Base-by-base conservation (phyloP, 2,113 vertebrate genomes). In the Odontesthes bonariensis region DNA sequence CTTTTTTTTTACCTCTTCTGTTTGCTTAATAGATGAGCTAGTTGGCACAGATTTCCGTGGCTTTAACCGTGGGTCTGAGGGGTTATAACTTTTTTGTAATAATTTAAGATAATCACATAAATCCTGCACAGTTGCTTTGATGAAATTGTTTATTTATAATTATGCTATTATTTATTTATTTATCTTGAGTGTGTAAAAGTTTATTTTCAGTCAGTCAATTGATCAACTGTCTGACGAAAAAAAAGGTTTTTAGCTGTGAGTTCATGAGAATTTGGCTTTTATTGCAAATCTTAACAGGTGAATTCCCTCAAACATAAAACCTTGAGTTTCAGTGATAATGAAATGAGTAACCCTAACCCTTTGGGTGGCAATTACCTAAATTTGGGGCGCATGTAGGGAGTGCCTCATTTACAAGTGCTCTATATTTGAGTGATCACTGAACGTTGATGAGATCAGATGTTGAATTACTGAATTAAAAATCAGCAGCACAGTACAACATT, bases 1-100 rank as follows among this genome's bases (percentile, higher is more conserved):
- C 51, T 44, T 35, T 3, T 75, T 55, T 84, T 84, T 27, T 27
- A 2, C 27, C 27, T 46, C 75, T 70, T 63, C 65, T 81, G 23
- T 38, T 47, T 57, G 51, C 46, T 20, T 8, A 19, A 68, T 69
- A 73, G 69, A 57, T 78, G 67, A 75, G 46, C 35, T 58, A n/a
- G 20, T 58, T 58, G 54, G 20, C 42, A 67, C 1, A 59, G 3
- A n/a, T 22, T 31, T 59, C 42, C 4, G 2, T 22, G 35, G 3
- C 20, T 40, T 3, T 60, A 44, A 38, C 9, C 33, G 27, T 27
- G 27, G 27, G 27, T 67, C 16, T 31, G 2, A 23, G 59, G 32
- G 12, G 49, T 51, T 12, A 35, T 13, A 10, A 12, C 13, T 27
- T 60, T 49, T 19, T 52, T 61, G 16, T 10, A 19, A n/a, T 27